Base-by-base conservation (phyloP, 2,797 vertebrate genomes). In the Anguilla pacifica region DNA sequence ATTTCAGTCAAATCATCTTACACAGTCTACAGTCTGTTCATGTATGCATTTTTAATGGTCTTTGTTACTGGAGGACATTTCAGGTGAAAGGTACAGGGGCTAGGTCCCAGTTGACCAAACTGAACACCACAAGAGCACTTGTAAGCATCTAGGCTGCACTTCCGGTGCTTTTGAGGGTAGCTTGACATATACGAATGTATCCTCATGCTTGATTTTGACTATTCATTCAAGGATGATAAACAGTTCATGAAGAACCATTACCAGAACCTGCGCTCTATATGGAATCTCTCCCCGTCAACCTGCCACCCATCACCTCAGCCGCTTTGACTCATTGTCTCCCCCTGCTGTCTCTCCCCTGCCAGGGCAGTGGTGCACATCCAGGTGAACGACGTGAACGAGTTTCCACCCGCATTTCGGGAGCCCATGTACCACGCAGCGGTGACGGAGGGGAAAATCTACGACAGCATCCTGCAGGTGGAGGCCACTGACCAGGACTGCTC, bases 301-400 rank as follows among this genome's bases (percentile, higher is more conserved):
- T 22, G 1, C 22, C 28, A 39, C 70, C 28, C 28, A 19, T 31
- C 43, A 22, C 39, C 6, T 10, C 79, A 49, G 19, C 79, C 51
- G 72, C 57, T 88, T 22, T 22, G 35, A 74, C 87, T 88, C 87
- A 59, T 53, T 19, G 25, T 19, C 35, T 61, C 67, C 92, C 85
- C 83, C 43, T 81, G 64, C 13, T 43, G 53, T 81, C 81, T 83
- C 28, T 86, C 39, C 84, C 74, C 93, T 79, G 91, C 89, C 93
- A 99, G 98, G 95, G 98, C 98, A 0, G 97, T 98, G 93, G 98
- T 99, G 85, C 98, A 99, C 85, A 98, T 99, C 89, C 98, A 99
- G 93, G 98, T 99, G 82, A 99, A 98, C 43, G 98, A 99, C 49
- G 95, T 99, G 87, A 99, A 99, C 55, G 98, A 99, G 93, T 99